Evolutionary conservation across 2,113 vertebrate species (phyloP).

Genomic region (Corythornis cristatus): DNA sequence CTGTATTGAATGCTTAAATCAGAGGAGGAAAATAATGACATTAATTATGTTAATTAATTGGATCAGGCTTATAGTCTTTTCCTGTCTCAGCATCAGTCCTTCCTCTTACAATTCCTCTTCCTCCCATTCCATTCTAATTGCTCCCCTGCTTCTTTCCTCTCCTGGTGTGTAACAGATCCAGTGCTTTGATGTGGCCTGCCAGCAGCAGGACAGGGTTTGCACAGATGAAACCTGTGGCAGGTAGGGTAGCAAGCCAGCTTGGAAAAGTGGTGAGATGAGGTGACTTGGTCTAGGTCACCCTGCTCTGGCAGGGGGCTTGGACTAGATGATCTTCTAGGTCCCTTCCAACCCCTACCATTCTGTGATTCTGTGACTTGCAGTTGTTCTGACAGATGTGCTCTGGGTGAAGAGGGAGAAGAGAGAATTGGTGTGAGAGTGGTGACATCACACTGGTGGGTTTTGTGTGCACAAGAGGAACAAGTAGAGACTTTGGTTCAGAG

Average conservation of each 20-base stretch:
- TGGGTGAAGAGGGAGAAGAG: fast-evolving
- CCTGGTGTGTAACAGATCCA: background rate
- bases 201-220: background rate
- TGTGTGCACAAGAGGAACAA: fast-evolving
- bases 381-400: background rate
- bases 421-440: background rate
- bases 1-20: conserved; percentile 55
- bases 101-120: conserved; percentile 61
- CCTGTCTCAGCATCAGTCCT: conserved; percentile 61
- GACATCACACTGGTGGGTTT: fast-evolving
- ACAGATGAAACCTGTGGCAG: background rate
- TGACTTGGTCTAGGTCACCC: background rate
- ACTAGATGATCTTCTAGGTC: too few relatives aligned
- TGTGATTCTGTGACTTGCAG: background rate
- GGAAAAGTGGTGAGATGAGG: background rate
- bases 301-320: too few relatives aligned
- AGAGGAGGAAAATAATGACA: conserved; percentile 60
- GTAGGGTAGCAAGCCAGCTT: background rate
- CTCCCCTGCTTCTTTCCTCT: background rate
- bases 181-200: background rate
- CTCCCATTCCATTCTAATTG: conserved; percentile 43
- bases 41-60: conserved; percentile 67
- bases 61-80: conserved; percentile 47
- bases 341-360: too few relatives aligned
- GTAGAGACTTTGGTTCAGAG: background rate